Percentiles rank a stretch among this genome's conserved stretches.
Evolutionary conservation across 2,113 vertebrate species (phyloP).

Genomic region (Neopipo cinnamomea): DNA sequence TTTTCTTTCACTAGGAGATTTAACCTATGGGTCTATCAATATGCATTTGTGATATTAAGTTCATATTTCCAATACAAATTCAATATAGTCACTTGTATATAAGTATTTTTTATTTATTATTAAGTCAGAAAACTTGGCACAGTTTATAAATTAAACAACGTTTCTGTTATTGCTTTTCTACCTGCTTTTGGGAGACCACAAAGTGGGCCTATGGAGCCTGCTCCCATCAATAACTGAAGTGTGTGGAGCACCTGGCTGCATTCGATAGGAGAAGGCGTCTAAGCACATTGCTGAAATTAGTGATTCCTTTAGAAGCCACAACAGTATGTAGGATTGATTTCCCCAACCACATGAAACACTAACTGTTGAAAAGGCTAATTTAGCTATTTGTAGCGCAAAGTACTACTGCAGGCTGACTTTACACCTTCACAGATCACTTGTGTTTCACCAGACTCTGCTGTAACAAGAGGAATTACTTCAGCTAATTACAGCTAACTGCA

Average conservation of each 20-base stretch:
- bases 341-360: neutral
- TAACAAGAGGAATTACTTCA: neutral
- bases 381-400: neutral
- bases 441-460: neutral
- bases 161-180: neutral
- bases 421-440: neutral
- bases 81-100: neutral
- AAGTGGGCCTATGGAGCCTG: neutral
- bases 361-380: neutral
- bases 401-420: neutral
- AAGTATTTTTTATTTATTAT: neutral
- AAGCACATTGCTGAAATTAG: neutral
- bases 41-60: neutral
- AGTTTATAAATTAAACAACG: neutral
- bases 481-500: neutral
- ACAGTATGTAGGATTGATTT: neutral
- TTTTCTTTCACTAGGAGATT: neutral
- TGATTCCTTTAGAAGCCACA: neutral
- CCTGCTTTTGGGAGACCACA: neutral
- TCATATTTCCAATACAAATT: neutral
- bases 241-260: neutral
- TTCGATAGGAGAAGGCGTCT: neutral
- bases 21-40: neutral
- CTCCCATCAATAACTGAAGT: neutral
- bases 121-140: neutral